These are phyloP conservation scores for Archivesica marissinica DNA, from an alignment of 1,140 invertebrate genomes.

Conservation along the genomic window DNA sequence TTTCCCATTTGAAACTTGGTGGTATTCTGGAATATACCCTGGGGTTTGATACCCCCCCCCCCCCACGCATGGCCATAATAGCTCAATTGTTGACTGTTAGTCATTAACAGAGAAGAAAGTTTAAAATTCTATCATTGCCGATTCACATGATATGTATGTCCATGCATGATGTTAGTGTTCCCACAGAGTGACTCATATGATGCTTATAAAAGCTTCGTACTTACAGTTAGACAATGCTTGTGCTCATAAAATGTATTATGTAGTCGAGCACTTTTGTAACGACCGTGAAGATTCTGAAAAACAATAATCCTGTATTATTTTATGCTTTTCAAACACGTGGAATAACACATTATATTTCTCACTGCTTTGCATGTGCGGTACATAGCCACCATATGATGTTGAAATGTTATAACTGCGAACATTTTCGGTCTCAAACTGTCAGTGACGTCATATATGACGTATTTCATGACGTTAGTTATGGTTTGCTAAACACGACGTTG, in stretches of 20 bases:
- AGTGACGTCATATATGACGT: too few species aligned
- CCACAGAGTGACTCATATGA: not conserved
- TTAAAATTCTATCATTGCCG: not conserved
- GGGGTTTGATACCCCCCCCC: too few species aligned
- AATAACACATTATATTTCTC: too few species aligned
- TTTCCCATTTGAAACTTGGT: not conserved
- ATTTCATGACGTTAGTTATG: not conserved
- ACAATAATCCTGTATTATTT: not conserved
- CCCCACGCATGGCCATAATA: too few species aligned
- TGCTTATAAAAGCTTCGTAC: not conserved
- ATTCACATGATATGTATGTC: not conserved
- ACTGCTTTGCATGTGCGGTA: too few species aligned
- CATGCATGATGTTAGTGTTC: not conserved
- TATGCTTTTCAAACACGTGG: not conserved
- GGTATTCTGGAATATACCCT: too few species aligned
- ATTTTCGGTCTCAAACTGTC: not conserved
- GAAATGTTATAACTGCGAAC: not conserved
- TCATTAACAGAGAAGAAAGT: too few species aligned
- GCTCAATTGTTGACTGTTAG: too few species aligned
- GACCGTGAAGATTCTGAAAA: not conserved
- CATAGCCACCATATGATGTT: not conserved
- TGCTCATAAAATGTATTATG: constrained; percentile 4
- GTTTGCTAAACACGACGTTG: not conserved
- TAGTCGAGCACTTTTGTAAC: not conserved
- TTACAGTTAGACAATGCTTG: not conserved